Evolutionary conservation across 2,888 invertebrate genomes (phyloP), one percentile per base, ranked within the genome.

Genomic region (Artemia sinica): DNA sequence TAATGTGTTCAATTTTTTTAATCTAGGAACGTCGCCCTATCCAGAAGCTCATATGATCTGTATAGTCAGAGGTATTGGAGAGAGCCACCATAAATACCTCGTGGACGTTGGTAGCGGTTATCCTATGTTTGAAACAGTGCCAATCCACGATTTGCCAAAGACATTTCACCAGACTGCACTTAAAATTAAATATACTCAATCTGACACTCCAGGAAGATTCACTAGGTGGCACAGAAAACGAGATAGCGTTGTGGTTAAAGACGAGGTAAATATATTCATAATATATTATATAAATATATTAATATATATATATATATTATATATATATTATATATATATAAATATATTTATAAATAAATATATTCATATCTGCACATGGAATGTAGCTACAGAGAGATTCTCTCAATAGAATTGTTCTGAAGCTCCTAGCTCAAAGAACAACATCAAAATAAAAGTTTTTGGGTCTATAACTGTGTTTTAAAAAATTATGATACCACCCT

Each of bases 41-140:
- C 67, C 67, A n/a, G 67, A 67, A 41, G 18, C 67, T 8, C 67
- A 67, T 50, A 51, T 67, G 67, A 67, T 67, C 50, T 49, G 50
- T 10, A 51, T 67, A 9, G 52, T 67, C 50, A 49, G 67, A n/a
- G 67, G 51, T 11, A 41, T 67, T 41, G 67, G 51, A 50, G 67
- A 51, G 12, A 51, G 50, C 50, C n/a, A 67, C 67, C 50, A 67
- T 41, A 51, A 67, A n/a, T 50, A 67, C 51, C 50, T 67, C 8
- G 67, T 50, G 9, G 67, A 67, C n/a, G 50, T 67, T 51, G 67
- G 50, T 14, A 50, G 67, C 50, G 67, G 67, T 10, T 67, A 67
- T 49, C 67, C 67, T 18, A 67, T 51, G 50, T 67, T 67, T 50
- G 50, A 67, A 49, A 50, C 67, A 14, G 51, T 67, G 11, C 67